These are phyloP conservation scores for Mugil cephalus DNA, from an alignment of 2,113 vertebrate species.

Conservation along the genomic window DNA sequence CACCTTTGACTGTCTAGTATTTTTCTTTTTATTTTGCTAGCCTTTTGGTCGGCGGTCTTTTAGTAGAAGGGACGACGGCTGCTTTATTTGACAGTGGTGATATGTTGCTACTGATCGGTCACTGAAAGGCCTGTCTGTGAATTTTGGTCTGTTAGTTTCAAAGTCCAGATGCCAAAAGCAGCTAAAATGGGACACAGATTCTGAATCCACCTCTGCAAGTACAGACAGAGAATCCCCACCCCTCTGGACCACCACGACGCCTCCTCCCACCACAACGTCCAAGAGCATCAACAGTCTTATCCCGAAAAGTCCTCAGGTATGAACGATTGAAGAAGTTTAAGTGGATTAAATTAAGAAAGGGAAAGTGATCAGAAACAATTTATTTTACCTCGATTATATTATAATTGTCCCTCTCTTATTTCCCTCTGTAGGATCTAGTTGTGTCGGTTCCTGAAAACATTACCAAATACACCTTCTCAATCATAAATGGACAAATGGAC, in stretches of 20 bases:
- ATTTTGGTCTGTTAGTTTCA: constrained; percentile 33
- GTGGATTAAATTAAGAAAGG: not conserved
- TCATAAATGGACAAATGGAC: constrained; percentile 80
- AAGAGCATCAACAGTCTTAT: constrained; percentile 18
- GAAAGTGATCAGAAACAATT: not conserved
- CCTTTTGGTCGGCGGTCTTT: not conserved
- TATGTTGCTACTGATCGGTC: constrained; percentile 14
- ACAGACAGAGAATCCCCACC: constrained; percentile 1
- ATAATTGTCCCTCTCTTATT: constrained; percentile 33
- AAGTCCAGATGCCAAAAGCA: constrained; percentile 45
- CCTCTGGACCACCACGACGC: constrained; percentile 31
- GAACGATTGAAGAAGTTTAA: not conserved
- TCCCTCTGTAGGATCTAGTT: constrained; percentile 65
- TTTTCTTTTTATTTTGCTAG: constrained; percentile 6
- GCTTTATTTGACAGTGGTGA: constrained; percentile 27
- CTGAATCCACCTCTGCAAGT: constrained; percentile 6
- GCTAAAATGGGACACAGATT: constrained; percentile 28
- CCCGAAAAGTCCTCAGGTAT: constrained; percentile 53
- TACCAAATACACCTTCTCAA: constrained; percentile 62
- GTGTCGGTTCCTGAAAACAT: not conserved
- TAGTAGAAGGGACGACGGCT: not conserved
- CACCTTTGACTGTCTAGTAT: constrained; percentile 6
- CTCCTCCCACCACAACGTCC: constrained; percentile 62
- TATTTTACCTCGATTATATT: not conserved
- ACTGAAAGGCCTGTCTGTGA: constrained; percentile 5